Evolutionary conservation across 1,140 invertebrate genomes (phyloP).

Genomic region (Drosophila sucinea): DNA sequence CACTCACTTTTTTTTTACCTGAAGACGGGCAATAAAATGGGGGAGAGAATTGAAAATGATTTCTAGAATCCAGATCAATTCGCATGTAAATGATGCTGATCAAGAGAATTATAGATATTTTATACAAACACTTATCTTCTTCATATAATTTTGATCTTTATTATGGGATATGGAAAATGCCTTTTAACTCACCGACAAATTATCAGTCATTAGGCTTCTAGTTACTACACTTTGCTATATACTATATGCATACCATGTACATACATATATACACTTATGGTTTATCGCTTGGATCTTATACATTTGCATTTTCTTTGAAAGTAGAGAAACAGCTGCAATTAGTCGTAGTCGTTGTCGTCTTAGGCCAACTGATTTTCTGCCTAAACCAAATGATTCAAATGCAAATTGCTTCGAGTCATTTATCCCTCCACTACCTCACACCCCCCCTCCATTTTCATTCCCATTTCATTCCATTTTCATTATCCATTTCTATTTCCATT

Average conservation of each 20-base stretch:
- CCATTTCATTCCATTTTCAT: slow-evolving; percentile 1
- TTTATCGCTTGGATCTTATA: neutral
- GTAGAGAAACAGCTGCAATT: slow-evolving; percentile 26
- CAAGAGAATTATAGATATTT: neutral
- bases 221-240: neutral
- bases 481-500: neutral
- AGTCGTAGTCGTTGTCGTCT: neutral
- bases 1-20: too few relatives aligned
- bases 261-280: neutral
- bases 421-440: too few relatives aligned
- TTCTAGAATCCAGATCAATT: too few relatives aligned
- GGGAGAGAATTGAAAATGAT: too few relatives aligned
- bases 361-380: slow-evolving; percentile 7
- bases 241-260: neutral
- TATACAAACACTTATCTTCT: neutral
- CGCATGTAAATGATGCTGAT: too few relatives aligned
- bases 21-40: too few relatives aligned
- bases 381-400: slow-evolving; percentile 30
- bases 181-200: slow-evolving; percentile 4
- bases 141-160: neutral
- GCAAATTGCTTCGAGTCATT: slow-evolving; percentile 26
- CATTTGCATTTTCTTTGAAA: slow-evolving; percentile 12
- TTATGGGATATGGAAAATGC: neutral
- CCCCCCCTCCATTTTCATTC: too few relatives aligned
- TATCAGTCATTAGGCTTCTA: neutral